phyloP scores from a whole-genome alignment of 2,797 vertebrate genomes.

The Phrynocephalus guinanensis region DNA sequence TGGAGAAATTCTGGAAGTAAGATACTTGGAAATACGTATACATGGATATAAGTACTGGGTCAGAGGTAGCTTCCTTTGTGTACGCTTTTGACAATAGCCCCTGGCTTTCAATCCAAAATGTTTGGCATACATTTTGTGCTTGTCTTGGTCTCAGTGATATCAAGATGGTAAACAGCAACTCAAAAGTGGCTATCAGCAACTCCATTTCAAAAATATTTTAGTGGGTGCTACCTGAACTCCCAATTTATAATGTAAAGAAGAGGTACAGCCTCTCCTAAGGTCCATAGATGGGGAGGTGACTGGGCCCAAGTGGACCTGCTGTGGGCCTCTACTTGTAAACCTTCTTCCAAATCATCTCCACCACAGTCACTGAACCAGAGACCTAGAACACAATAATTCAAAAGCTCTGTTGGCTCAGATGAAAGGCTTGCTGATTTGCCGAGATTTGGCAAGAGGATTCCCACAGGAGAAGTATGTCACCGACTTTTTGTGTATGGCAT shows the following conservation, averaged over 20 bases:
- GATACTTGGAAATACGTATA: constrained; percentile 65
- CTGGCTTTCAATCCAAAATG: not conserved
- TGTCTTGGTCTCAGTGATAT: not conserved
- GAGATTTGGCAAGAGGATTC: too few relatives aligned
- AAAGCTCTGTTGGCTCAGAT: not conserved
- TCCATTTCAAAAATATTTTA: too few relatives aligned
- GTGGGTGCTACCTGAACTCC: too few relatives aligned
- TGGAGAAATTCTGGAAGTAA: constrained; percentile 77
- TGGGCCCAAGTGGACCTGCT: too few relatives aligned
- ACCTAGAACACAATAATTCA: not conserved
- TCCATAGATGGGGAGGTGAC: not conserved
- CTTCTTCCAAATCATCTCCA: not conserved
- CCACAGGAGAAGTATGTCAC: too few relatives aligned
- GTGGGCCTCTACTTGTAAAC: not conserved
- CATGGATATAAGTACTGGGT: constrained; percentile 48
- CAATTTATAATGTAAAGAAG: too few relatives aligned
- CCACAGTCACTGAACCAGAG: not conserved
- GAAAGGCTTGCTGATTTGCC: too few relatives aligned
- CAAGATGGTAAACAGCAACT: not conserved
- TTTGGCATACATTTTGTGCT: not conserved
- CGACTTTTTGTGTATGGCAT: too few relatives aligned
- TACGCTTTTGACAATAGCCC: constrained; percentile 29
- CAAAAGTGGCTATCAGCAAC: not conserved
- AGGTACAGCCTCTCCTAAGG: not conserved
- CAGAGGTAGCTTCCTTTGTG: constrained; percentile 37